These are phyloP conservation scores for Pelusios castaneus DNA, from an alignment of 2,113 vertebrate genomes.

Conservation along the genomic window DNA sequence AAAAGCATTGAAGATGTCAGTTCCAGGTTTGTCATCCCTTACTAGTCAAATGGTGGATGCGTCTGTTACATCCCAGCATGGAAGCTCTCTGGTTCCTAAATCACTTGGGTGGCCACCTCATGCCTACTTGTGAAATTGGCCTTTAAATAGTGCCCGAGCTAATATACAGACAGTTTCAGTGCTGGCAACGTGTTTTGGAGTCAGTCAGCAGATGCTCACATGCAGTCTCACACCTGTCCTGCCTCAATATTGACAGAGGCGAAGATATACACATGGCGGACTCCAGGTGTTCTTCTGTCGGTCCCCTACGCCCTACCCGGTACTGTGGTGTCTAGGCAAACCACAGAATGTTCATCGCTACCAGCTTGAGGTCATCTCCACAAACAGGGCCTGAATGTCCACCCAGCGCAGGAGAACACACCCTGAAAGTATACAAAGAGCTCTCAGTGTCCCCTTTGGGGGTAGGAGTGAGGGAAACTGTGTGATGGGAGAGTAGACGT, in stretches of 20 bases:
- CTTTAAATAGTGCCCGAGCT: neutral
- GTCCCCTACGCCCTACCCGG: neutral
- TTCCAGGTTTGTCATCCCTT: neutral
- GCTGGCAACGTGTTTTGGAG: neutral
- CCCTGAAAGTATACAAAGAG: neutral
- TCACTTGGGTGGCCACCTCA: neutral
- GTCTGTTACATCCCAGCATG: neutral
- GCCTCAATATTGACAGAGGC: neutral
- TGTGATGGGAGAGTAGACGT: neutral
- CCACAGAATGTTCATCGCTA: neutral
- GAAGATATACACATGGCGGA: rapidly evolving
- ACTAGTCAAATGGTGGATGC: neutral
- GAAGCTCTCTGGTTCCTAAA: neutral
- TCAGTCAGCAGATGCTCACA: neutral
- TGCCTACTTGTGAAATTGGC: neutral
- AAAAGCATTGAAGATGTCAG: neutral
- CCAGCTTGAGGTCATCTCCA: neutral
- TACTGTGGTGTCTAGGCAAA: neutral
- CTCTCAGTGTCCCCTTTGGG: neutral
- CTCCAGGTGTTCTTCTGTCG: neutral
- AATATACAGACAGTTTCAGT: neutral
- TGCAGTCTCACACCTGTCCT: neutral
- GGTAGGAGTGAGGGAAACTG: neutral
- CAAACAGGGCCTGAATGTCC: neutral
- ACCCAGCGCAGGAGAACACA: neutral